phyloP scores from a whole-genome alignment of 2,113 vertebrate species.

The Pomatorhinus ruficollis region DNA sequence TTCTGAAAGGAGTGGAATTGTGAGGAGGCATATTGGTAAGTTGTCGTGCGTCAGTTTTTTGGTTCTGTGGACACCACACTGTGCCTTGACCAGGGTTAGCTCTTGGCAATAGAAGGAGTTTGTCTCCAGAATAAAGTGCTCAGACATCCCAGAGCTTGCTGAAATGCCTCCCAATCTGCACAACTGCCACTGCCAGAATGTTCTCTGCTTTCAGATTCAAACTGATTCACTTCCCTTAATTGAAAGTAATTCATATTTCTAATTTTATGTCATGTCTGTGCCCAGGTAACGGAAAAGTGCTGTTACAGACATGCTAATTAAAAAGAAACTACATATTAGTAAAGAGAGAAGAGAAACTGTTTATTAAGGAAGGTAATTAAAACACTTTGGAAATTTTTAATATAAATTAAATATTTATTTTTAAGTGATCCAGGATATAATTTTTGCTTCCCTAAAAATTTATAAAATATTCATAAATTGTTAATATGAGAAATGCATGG shows the following conservation, averaged over 20 bases:
- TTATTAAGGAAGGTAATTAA: neutral
- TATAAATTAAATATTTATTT: neutral
- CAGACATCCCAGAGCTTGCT: neutral
- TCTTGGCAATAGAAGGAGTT: neutral
- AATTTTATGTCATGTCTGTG: neutral
- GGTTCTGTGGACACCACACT: neutral
- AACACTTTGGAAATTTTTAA: neutral
- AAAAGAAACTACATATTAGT: neutral
- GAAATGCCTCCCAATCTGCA: neutral
- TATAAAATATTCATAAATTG: neutral
- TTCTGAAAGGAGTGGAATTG: neutral
- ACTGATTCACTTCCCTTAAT: neutral
- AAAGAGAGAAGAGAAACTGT: neutral
- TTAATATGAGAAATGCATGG: neutral
- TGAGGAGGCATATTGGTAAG: neutral
- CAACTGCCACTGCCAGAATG: neutral
- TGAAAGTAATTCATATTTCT: slow-evolving; percentile 16
- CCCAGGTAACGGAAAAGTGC: neutral
- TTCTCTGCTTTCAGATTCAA: neutral
- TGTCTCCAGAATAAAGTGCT: neutral
- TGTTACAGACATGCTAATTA: neutral
- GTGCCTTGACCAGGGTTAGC: neutral
- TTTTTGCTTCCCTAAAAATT: neutral
- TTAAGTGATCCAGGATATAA: neutral
- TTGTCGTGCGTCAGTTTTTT: neutral